Evolutionary conservation across 2,113 vertebrate species (phyloP).

Genomic region (Bothrops jararaca): DNA sequence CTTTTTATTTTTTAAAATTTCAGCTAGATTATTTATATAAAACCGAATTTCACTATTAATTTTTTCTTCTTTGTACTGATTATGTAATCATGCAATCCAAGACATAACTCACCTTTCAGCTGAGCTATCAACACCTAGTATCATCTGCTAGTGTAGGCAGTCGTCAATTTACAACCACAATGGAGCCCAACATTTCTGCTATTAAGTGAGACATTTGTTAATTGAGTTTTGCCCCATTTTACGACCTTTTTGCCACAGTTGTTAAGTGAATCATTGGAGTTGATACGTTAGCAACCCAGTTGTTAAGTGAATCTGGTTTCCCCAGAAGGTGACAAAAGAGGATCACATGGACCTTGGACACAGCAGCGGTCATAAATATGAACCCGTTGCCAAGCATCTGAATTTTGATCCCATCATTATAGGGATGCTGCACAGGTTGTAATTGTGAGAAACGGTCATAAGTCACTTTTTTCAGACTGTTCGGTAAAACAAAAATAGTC

Average conservation of each 20-base stretch:
- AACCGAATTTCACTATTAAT: neutral
- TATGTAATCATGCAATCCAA: neutral
- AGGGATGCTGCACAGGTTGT: neutral
- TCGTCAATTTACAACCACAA: neutral
- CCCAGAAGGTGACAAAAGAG: neutral
- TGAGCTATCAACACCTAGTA: neutral
- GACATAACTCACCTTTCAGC: neutral
- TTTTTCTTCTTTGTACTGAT: neutral
- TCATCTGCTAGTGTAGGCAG: neutral
- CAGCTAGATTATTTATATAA: neutral
- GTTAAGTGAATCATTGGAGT: neutral
- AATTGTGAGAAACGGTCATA: neutral
- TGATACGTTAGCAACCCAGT: neutral
- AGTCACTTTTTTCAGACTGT: neutral
- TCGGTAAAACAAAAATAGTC: neutral
- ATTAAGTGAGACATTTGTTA: neutral
- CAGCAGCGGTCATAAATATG: neutral
- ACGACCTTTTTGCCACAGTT: neutral
- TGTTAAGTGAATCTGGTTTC: neutral
- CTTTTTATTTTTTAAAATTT: neutral
- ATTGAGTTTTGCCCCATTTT: neutral
- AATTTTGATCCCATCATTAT: neutral
- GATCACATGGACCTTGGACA: neutral
- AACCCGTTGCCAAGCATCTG: neutral
- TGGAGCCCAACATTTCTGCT: neutral